phyloP scores from a whole-genome alignment of 2,888 invertebrate genomes.

The Phengaris alcon region DNA sequence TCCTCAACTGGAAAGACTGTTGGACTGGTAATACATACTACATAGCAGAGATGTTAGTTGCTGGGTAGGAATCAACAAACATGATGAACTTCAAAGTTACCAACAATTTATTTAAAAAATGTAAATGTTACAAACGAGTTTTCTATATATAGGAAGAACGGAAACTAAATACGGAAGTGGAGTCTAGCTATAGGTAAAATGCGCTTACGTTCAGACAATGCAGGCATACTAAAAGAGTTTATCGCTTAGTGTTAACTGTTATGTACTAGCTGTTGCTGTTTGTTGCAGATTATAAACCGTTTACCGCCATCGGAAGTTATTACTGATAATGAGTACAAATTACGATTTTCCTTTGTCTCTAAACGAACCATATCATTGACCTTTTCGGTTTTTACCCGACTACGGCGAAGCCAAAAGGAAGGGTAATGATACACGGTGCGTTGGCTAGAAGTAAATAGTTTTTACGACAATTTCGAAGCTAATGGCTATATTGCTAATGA shows the following conservation, averaged over 20 bases:
- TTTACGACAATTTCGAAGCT: background rate
- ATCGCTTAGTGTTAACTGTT: background rate
- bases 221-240: background rate
- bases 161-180: background rate
- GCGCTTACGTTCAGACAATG: background rate
- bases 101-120: background rate
- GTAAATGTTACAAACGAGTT: background rate
- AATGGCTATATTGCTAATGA: background rate
- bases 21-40: too few species aligned
- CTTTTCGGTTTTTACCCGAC: background rate
- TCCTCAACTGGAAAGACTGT: too few species aligned
- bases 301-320: constrained; percentile 12
- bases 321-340: constrained; percentile 2
- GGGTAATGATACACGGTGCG: background rate
- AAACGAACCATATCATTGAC: constrained; percentile 14
- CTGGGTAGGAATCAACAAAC: too few species aligned
- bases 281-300: constrained; percentile 2
- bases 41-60: too few species aligned
- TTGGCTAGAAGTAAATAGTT: too few species aligned
- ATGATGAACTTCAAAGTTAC: too few species aligned
- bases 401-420: too few species aligned
- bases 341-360: background rate
- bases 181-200: background rate
- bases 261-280: background rate
- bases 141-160: constrained; percentile 1